These are phyloP conservation scores for Nymphicus hollandicus DNA, from an alignment of 2,113 vertebrate species.

Conservation along the genomic window DNA sequence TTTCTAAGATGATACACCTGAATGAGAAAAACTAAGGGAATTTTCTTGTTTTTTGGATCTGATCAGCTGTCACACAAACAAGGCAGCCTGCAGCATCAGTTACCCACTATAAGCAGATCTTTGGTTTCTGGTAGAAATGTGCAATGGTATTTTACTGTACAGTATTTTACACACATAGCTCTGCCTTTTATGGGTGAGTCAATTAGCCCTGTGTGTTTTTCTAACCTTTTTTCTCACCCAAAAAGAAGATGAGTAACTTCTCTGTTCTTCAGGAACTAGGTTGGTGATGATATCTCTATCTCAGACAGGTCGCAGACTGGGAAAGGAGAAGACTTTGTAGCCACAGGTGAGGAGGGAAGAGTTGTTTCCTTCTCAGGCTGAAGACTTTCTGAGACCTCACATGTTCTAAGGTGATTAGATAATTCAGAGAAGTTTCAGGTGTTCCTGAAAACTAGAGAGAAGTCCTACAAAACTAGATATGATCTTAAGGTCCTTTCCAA, in stretches of 20 bases:
- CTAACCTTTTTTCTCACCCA: not conserved
- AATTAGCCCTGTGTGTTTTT: not conserved
- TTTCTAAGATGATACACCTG: not conserved
- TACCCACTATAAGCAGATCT: not conserved
- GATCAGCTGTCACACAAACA: not conserved
- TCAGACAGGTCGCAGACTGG: not conserved
- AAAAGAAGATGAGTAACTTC: conserved; percentile 24
- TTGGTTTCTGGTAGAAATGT: not conserved
- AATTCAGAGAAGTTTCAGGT: not conserved
- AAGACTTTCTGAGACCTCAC: not conserved
- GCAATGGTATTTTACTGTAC: not conserved
- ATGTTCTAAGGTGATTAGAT: not conserved
- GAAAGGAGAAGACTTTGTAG: not conserved
- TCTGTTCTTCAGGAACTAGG: not conserved
- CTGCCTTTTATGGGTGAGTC: not conserved
- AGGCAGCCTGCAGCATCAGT: not conserved
- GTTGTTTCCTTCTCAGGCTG: not conserved
- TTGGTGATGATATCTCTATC: not conserved
- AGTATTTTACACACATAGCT: not conserved
- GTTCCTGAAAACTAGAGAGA: not conserved
- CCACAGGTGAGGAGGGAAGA: not conserved
- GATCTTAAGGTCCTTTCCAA: not conserved
- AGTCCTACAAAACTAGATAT: not conserved
- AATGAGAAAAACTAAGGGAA: not conserved
- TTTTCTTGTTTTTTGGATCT: not conserved